Evolutionary conservation across 2,888 invertebrate genomes (phyloP), one percentile per base, ranked within the genome.

Genomic region (Steinernema scapterisci): DNA sequence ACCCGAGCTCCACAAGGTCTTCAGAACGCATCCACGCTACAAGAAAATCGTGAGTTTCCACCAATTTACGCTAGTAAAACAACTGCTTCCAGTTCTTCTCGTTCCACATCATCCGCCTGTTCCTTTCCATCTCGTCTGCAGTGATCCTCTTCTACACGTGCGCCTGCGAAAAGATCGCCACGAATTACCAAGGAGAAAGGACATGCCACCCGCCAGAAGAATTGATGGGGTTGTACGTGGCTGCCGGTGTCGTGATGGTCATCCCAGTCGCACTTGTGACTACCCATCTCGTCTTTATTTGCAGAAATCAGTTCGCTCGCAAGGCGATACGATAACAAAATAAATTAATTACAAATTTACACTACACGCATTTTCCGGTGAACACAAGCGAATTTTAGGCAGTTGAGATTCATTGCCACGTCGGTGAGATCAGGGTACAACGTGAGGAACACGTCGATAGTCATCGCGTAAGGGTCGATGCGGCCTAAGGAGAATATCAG

Each of bases 311-410:
- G 63, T 63, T 63, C 31, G 63, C 63, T 7, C 63, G 63, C 11
- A 63, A 63, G 25, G 21, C 63, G 31, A 1, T 63, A 9, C 5
- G 25, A 3, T 54, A 21, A 54, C 54, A 21, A 31, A 31, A n/a
- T 48, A 63, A 63, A 63, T 31, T 21, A 23, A 63, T 7, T 25
- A 31, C 31, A 5, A 31, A 31, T n/a, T 52, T 21, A 52, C 3
- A 52, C 21, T 52, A 63, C 63, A 38, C 63, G 63, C 63, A 63
- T 63, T 63, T 63, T 63, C 16, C 63, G 63, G 16, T 63, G 63
- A 25, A 31, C 63, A 25, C 63, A 63, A 16, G 63, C 63, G 63
- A 63, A 63, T n/a, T 63, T 63, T 5, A 63, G 31, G 63, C 63
- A 63, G 63, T 63, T 63, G 63, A 63, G 63, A 25, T 63, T 63